Percentiles rank a stretch among this genome's conserved stretches.
Conservation (phyloP, 2,888 invertebrate species). For the Helobdella robusta region DNA sequence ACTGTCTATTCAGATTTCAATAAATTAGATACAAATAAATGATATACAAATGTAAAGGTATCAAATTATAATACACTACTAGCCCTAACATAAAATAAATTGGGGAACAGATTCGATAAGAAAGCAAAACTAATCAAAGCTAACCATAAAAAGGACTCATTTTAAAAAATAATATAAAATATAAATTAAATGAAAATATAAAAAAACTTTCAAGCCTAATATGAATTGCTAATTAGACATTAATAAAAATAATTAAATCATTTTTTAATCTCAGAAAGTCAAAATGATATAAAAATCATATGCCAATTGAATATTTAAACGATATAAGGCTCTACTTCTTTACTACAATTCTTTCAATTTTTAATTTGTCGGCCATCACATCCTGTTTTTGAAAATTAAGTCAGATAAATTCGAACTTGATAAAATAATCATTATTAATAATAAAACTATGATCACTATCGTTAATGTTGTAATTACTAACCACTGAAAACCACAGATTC, state of each 20-base stretch:
- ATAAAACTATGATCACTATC: constrained; percentile 8
- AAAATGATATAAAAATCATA: background rate
- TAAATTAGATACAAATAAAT: too few relatives aligned
- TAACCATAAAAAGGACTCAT: too few relatives aligned
- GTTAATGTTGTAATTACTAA: background rate
- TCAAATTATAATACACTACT: too few relatives aligned
- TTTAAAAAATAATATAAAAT: background rate
- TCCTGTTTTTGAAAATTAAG: constrained; percentile 17
- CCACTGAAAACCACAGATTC: background rate
- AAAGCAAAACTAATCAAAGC: too few relatives aligned
- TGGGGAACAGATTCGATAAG: too few relatives aligned
- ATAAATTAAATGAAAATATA: background rate
- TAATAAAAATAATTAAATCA: background rate
- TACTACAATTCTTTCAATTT: constrained; percentile 21
- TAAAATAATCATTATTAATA: background rate
- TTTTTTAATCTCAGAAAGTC: background rate
- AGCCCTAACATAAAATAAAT: too few relatives aligned
- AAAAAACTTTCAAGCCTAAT: background rate
- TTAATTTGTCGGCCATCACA: constrained; percentile 22
- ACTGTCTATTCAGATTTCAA: too few relatives aligned
- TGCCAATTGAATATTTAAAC: background rate
- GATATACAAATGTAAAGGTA: too few relatives aligned
- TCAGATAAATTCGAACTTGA: background rate
- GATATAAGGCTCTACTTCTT: background rate
- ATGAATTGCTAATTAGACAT: background rate